Evolutionary conservation across 2,113 vertebrate genomes (phyloP), one percentile per base, ranked within the genome.

Genomic region (Colinus virginianus): DNA sequence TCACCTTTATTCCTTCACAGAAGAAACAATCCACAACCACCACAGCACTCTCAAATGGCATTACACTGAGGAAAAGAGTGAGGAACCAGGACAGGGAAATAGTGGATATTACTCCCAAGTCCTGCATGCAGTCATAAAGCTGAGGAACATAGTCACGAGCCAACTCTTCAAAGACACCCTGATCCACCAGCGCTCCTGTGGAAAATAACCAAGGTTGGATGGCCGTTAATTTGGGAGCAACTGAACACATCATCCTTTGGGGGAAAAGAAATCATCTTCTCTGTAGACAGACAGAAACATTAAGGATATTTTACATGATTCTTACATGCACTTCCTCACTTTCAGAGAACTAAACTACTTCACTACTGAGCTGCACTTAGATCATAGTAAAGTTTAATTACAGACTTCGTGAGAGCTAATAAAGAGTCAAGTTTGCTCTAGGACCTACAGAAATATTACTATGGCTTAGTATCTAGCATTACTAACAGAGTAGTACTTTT

Each of bases 21-120:
- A 99, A 99, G 98, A 99, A 99, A 97, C 99, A 99, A 97, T 99
- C 99, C 63, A 99, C 99, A 59, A 99, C 99, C 84, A 99, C 99
- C 79, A 99, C 99, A 0, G 99, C 99, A 12, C 99, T 99, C 96
- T 99, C 99, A 70, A 99, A 99, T 4, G 99, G 99, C 99, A 99
- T 99, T 93, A 99, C 99, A 3, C 99, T 99, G 94, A 99, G 98
- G 91, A 99, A 99, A 28, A 99, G 98, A 1, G 99, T 99, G 97
- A 99, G 99, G 97, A 99, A 99, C 99, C 99, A 99, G 34, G 99
- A 99, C 46, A 99, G 97, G 6, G 99, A 99, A 95, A 99, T 99
- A 84, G 99, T 99, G 68, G 99, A 99, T 92, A 99, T 99, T 63
- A 99, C 99, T 0, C 99, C 99, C 79, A 99, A 97, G 94, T 99